Conservation (phyloP, 1,140 invertebrate genomes). For the Rhizoglyphus robini region DNA sequence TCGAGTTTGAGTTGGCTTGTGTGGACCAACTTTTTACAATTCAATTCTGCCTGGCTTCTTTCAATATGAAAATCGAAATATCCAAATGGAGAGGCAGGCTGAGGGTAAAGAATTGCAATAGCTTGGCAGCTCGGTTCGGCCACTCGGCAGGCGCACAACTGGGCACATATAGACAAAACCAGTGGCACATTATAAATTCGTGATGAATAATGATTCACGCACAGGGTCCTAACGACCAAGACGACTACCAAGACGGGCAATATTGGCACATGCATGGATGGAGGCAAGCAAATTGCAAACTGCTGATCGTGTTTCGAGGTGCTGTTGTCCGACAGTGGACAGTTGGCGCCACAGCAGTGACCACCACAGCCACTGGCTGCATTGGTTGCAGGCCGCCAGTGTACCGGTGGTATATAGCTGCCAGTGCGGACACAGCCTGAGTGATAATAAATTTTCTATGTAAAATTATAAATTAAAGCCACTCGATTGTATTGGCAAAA, state of each 20-base stretch:
- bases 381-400: neutral
- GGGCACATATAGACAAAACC: neutral
- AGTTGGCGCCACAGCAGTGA: too few species aligned
- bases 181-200: neutral
- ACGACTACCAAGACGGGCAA: too few species aligned
- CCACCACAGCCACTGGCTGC: neutral
- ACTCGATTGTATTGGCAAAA: neutral
- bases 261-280: too few species aligned
- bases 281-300: too few species aligned
- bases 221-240: too few species aligned
- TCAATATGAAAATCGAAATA: neutral
- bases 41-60: neutral
- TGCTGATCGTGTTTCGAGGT: too few species aligned
- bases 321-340: too few species aligned
- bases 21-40: neutral
- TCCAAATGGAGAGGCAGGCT: neutral
- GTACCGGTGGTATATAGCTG: neutral
- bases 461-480: neutral
- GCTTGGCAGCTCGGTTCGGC: neutral
- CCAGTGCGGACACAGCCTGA: too few species aligned
- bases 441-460: neutral
- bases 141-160: neutral
- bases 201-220: neutral
- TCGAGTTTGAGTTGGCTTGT: neutral
- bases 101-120: neutral